Conservation (phyloP, 1,140 invertebrate genomes). For the Drosophila athabasca region DNA sequence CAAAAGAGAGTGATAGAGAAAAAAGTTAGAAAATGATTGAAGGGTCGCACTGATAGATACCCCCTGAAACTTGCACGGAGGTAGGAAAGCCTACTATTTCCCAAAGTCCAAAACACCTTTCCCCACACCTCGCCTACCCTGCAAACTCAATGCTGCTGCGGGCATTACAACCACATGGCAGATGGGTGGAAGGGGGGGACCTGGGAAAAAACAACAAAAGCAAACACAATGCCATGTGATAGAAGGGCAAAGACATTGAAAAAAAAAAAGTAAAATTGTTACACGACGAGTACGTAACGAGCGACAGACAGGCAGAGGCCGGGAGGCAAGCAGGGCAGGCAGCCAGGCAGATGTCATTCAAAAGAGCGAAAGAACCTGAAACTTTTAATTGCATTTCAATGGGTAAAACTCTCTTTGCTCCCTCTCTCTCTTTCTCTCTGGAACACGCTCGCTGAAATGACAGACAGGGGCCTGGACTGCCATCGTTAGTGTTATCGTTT, state of each 20-base stretch:
- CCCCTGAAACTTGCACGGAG: too few relatives aligned
- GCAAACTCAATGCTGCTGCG: conserved; percentile 23
- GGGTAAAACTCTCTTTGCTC: neutral
- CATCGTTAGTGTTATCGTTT: conserved; percentile 20
- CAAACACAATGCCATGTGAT: conserved; percentile 37
- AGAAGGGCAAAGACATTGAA: conserved; percentile 33
- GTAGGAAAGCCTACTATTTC: too few relatives aligned
- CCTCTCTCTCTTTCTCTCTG: neutral
- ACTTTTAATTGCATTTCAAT: conserved; percentile 49
- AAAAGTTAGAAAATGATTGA: too few relatives aligned
- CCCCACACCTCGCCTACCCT: too few relatives aligned
- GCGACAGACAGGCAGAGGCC: too few relatives aligned
- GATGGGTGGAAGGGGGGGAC: neutral
- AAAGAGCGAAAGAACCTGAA: conserved; percentile 6
- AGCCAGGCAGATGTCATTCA: conserved; percentile 25
- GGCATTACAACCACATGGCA: conserved; percentile 27
- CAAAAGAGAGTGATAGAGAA: too few relatives aligned
- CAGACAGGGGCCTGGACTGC: conserved; percentile 3
- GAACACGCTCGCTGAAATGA: neutral
- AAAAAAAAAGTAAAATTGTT: conserved; percentile 2
- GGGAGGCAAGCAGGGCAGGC: neutral
- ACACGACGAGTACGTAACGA: conserved; percentile 11
- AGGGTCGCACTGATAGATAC: too few relatives aligned
- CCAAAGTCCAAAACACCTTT: neutral
- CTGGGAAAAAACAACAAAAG: conserved; percentile 17